phyloP scores from a whole-genome alignment of 1,140 invertebrate species.

The Drosophila lacteicornis region DNA sequence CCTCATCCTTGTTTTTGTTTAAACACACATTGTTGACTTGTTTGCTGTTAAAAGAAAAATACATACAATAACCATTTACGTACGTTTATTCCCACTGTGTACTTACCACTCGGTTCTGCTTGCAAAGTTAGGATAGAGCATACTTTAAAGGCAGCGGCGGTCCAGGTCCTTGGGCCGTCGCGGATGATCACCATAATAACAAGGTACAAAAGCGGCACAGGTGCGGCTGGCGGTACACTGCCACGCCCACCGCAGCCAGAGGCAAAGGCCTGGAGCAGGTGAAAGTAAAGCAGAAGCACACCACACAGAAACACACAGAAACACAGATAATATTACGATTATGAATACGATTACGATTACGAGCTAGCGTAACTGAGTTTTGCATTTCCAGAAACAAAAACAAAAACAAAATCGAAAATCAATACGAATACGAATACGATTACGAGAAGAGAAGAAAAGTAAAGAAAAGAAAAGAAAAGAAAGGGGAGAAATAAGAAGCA shows the following conservation, averaged over 20 bases:
- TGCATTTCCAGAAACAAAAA: constrained; percentile 58
- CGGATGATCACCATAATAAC: constrained; percentile 65
- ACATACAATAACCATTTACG: constrained; percentile 19
- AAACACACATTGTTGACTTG: constrained; percentile 49
- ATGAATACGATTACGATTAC: constrained; percentile 59
- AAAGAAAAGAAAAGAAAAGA: background rate
- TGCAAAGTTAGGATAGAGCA: constrained; percentile 62
- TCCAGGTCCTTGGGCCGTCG: constrained; percentile 15
- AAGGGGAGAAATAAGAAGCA: background rate
- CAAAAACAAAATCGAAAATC: constrained; percentile 15
- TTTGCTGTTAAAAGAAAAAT: constrained; percentile 49
- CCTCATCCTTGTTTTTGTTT: constrained; percentile 57
- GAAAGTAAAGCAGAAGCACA: constrained; percentile 48
- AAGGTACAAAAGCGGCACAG: constrained; percentile 69
- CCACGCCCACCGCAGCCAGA: constrained; percentile 33
- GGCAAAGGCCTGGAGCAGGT: constrained; percentile 63
- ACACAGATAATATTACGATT: constrained; percentile 48
- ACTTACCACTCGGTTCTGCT: constrained; percentile 59
- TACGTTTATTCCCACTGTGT: constrained; percentile 41
- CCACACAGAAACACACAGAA: constrained; percentile 13
- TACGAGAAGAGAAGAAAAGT: background rate
- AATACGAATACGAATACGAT: constrained; percentile 5
- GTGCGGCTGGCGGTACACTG: constrained; percentile 20
- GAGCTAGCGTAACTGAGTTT: constrained; percentile 69
- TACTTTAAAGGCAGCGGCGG: constrained; percentile 25